Percentiles rank a stretch among this genome's conserved stretches.
Conservation (phyloP, 1,140 invertebrate genomes). For the Periplaneta americana region DNA sequence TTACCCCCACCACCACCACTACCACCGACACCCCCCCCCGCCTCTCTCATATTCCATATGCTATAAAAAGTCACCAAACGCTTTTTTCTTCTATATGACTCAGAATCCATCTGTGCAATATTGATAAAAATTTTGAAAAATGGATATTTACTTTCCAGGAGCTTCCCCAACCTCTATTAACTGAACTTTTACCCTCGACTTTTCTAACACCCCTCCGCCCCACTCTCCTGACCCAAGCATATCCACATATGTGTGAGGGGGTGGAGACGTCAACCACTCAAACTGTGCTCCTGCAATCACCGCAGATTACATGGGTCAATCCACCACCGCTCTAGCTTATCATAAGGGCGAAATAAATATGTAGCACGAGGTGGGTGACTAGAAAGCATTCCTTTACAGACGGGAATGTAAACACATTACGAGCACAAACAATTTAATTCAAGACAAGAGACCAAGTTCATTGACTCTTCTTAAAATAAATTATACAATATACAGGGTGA, state of each 20-base stretch:
- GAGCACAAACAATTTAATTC: too few relatives aligned
- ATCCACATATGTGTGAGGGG: background rate
- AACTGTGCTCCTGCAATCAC: background rate
- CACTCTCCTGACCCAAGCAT: background rate
- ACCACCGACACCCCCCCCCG: background rate
- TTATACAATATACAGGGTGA: too few relatives aligned
- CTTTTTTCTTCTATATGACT: slow-evolving; percentile 12
- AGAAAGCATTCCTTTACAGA: too few relatives aligned
- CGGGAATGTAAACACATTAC: too few relatives aligned
- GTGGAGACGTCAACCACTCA: background rate
- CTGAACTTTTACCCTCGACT: background rate
- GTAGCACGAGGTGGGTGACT: too few relatives aligned
- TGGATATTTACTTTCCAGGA: slow-evolving; percentile 15
- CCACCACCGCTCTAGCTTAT: background rate
- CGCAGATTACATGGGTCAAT: background rate
- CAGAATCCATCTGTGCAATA: slow-evolving; percentile 21
- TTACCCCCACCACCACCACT: too few relatives aligned
- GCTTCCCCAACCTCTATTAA: background rate
- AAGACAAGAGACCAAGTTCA: too few relatives aligned
- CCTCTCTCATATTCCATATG: slow-evolving; percentile 1
- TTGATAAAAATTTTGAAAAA: slow-evolving; percentile 21
- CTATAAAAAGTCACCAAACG: slow-evolving; percentile 7
- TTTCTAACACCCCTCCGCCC: background rate
- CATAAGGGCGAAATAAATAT: background rate
- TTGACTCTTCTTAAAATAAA: too few relatives aligned